Conservation (phyloP, 2,113 vertebrate genomes). For the Progne subis region DNA sequence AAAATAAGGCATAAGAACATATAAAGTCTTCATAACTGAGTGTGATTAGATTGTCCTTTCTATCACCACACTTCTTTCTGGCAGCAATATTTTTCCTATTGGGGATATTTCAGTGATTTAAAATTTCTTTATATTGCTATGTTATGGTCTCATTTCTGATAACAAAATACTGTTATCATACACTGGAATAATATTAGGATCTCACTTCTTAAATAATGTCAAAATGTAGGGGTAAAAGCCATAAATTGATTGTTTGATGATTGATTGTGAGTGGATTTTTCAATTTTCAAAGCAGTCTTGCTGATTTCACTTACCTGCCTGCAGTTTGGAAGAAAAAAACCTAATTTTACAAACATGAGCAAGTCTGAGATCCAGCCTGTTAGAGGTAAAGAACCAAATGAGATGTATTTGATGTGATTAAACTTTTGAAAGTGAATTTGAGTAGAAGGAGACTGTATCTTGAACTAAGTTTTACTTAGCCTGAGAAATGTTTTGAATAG, state of each 20-base stretch:
- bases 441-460: background rate
- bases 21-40: background rate
- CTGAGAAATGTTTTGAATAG: background rate
- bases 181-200: background rate
- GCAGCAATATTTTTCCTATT: background rate
- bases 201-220: background rate
- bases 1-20: background rate
- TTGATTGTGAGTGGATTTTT: background rate
- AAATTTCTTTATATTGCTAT: background rate
- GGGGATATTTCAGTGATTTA: background rate
- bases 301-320: background rate
- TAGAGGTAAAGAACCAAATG: background rate
- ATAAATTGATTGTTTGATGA: background rate
- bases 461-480: background rate
- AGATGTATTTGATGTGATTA: background rate
- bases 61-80: background rate
- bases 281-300: background rate
- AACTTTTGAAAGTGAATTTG: background rate
- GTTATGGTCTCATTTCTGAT: background rate
- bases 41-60: background rate
- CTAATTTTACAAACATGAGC: background rate
- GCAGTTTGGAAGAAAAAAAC: background rate
- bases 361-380: background rate
- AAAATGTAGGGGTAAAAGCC: accelerated
- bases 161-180: background rate